Evolutionary conservation across 2,113 vertebrate genomes (phyloP).

Genomic region (Ophthalmolycus amberensis): DNA sequence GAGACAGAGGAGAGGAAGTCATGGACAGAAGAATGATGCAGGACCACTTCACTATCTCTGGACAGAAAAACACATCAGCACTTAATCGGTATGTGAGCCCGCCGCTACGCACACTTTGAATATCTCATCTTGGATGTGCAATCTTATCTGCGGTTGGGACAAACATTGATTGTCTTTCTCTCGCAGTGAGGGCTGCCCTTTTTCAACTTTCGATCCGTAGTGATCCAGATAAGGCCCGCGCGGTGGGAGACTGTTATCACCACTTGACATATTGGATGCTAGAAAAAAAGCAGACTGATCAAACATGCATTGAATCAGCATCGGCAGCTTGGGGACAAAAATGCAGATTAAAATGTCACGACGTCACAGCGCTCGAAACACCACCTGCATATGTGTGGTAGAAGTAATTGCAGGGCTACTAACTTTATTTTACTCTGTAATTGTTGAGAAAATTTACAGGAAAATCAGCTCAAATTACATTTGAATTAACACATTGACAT

Average conservation of each 20-base stretch:
- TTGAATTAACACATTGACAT: too few species aligned
- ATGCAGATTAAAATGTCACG: constrained; percentile 26
- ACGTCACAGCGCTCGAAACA: neutral
- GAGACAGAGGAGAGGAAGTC: neutral
- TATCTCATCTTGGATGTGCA: constrained; percentile 51
- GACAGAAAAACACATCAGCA: constrained; percentile 14
- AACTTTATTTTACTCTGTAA: neutral
- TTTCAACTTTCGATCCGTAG: constrained; percentile 61
- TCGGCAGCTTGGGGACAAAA: constrained; percentile 23
- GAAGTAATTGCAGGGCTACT: neutral
- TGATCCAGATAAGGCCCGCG: constrained; percentile 71
- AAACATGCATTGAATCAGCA: constrained; percentile 59
- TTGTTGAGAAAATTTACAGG: too few species aligned
- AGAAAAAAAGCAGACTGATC: constrained; percentile 41
- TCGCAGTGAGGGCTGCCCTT: constrained; percentile 67
- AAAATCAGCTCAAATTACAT: too few species aligned
- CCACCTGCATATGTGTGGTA: neutral
- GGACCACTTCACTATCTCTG: constrained; percentile 1
- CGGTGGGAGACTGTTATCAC: constrained; percentile 67
- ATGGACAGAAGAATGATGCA: neutral
- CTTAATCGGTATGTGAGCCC: constrained; percentile 27
- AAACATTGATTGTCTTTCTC: constrained; percentile 67
- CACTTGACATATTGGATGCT: constrained; percentile 62
- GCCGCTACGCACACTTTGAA: constrained; percentile 23
- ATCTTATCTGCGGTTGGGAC: constrained; percentile 58